phyloP scores from a whole-genome alignment of 2,797 vertebrate species.

The Nasua narica region DNA sequence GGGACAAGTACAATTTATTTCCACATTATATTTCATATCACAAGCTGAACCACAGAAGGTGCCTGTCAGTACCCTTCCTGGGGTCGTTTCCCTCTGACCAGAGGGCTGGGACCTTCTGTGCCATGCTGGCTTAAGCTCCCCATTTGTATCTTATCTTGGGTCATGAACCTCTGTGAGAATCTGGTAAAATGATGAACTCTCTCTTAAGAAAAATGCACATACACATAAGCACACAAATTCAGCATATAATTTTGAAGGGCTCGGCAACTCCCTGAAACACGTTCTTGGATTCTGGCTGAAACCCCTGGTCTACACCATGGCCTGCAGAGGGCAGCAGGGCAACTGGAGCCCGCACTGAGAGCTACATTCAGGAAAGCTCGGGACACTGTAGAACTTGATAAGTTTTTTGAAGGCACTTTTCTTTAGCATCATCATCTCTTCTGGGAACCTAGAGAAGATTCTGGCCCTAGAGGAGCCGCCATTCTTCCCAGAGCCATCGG shows the following conservation, averaged over 20 bases:
- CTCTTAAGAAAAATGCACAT: conserved; percentile 11
- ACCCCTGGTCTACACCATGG: conserved; percentile 79
- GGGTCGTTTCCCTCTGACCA: conserved; percentile 24
- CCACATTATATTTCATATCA: conserved; percentile 44
- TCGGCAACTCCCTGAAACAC: not conserved
- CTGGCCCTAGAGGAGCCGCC: conserved; percentile 63
- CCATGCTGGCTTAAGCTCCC: not conserved
- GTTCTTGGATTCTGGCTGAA: no score
- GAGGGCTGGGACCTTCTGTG: not conserved
- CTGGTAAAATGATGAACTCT: not conserved
- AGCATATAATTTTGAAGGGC: not conserved
- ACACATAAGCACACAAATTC: conserved; percentile 44
- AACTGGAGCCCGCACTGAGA: conserved; percentile 89
- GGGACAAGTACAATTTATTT: conserved; percentile 77
- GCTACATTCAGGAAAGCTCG: conserved; percentile 91
- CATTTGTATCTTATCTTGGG: not conserved
- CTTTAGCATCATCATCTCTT: conserved; percentile 85
- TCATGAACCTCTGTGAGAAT: not conserved
- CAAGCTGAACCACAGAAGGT: conserved; percentile 64
- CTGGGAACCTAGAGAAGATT: conserved; percentile 84
- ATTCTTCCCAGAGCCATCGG: conserved; percentile 67
- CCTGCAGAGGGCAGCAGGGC: conserved; percentile 90
- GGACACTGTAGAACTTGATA: conserved; percentile 95
- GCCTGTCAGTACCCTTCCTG: conserved; percentile 62
- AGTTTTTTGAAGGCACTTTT: conserved; percentile 90